Percentiles rank a stretch among this genome's conserved stretches.
These are phyloP conservation scores for Lamellibrachia columna DNA, from an alignment of 2,888 invertebrate species.

Conservation along the genomic window DNA sequence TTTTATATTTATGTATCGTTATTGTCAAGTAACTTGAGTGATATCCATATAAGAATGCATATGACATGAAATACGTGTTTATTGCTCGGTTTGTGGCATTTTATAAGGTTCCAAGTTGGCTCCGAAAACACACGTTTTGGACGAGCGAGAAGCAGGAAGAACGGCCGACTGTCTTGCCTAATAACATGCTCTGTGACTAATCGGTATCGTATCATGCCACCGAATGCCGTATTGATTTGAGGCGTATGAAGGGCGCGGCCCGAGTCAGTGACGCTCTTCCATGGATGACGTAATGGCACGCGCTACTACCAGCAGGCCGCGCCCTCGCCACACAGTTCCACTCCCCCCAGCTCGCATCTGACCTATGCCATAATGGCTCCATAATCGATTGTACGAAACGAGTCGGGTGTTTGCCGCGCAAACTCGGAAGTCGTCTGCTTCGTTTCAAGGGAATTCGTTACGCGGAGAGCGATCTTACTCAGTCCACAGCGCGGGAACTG, in stretches of 20 bases:
- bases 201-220: not conserved
- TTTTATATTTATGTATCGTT: too few species aligned
- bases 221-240: not conserved
- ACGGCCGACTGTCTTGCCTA: too few species aligned
- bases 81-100: too few species aligned
- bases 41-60: too few species aligned
- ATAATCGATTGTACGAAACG: not conserved
- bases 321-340: not conserved
- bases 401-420: not conserved
- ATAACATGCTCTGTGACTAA: not conserved
- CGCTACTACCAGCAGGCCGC: not conserved
- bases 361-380: not conserved
- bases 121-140: too few species aligned
- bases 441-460: not conserved
- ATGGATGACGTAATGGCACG: not conserved
- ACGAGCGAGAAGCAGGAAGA: too few species aligned
- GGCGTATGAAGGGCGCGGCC: not conserved
- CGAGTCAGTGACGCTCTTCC: not conserved
- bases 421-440: not conserved
- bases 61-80: too few species aligned
- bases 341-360: not conserved
- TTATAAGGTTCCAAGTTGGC: too few species aligned
- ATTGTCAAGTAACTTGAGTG: too few species aligned
- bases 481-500: not conserved
- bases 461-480: not conserved